Percentiles rank a stretch among this genome's conserved stretches.
Conservation (phyloP, 2,113 vertebrate genomes). For the Tragelaphus buxtoni region DNA sequence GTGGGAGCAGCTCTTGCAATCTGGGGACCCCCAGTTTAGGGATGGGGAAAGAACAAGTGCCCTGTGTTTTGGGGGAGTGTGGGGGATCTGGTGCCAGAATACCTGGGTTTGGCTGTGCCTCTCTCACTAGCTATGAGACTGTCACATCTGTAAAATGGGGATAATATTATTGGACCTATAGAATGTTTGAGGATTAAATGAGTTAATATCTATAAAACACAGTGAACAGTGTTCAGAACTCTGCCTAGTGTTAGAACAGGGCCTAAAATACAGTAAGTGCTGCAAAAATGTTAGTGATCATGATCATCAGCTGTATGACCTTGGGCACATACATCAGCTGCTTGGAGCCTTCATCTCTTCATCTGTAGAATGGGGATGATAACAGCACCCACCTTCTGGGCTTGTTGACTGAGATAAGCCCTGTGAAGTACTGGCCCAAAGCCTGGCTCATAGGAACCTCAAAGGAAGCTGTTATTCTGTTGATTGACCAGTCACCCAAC, state of each 20-base stretch:
- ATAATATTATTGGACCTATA: neutral
- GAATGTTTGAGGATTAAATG: neutral
- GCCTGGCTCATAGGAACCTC: neutral
- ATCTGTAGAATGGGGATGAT: neutral
- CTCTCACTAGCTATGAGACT: neutral
- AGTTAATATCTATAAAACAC: neutral
- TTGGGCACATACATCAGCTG: neutral
- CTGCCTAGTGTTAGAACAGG: neutral
- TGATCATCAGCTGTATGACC: neutral
- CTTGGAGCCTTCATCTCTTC: neutral
- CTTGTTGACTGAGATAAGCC: neutral
- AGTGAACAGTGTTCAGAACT: neutral
- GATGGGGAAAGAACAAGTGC: neutral
- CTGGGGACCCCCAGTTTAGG: neutral
- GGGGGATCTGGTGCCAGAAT: neutral
- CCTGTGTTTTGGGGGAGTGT: fast-evolving
- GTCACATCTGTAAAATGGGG: neutral
- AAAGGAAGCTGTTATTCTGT: neutral
- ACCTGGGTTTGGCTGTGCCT: neutral
- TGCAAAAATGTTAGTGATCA: neutral
- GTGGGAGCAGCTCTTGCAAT: neutral
- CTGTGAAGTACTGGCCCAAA: neutral
- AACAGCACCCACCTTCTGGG: neutral
- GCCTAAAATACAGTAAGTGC: neutral
- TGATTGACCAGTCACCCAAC: neutral